Evolutionary conservation across 2,797 vertebrate species (phyloP).

Genomic region (Clarias platycephalus): DNA sequence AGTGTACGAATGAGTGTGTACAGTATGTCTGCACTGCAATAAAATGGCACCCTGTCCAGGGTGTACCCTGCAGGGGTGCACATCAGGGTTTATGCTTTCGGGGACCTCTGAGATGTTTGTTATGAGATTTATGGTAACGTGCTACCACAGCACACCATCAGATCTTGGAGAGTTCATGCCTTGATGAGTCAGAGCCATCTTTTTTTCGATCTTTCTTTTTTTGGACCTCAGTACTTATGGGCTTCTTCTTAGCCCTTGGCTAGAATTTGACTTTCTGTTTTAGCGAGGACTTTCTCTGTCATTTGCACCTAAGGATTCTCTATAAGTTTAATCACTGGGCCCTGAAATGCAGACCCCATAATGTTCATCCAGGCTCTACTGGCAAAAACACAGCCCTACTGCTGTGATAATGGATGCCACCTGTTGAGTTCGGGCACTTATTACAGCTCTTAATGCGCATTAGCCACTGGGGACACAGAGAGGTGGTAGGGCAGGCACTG

Average conservation of each 20-base stretch:
- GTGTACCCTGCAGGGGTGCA: too few relatives aligned
- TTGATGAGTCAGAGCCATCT: too few relatives aligned
- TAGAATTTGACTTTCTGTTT: slow-evolving; percentile 30
- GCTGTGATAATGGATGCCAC: slow-evolving; percentile 73
- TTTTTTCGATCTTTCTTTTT: background rate
- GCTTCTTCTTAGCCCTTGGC: slow-evolving; percentile 11
- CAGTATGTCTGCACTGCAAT: too few relatives aligned
- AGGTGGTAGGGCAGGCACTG: slow-evolving; percentile 40
- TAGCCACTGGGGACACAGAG: slow-evolving; percentile 53
- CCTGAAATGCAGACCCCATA: slow-evolving; percentile 8
- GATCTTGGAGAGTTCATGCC: too few relatives aligned
- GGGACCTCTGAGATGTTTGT: too few relatives aligned
- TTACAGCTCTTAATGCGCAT: slow-evolving; percentile 62
- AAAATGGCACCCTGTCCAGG: too few relatives aligned
- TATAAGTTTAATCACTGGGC: slow-evolving; percentile 31
- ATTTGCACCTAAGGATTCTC: slow-evolving; percentile 35
- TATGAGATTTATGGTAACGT: too few relatives aligned
- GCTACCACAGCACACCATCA: too few relatives aligned
- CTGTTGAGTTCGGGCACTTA: slow-evolving; percentile 70
- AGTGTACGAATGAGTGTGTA: too few relatives aligned
- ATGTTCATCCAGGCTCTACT: slow-evolving; percentile 37
- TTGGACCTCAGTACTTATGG: background rate
- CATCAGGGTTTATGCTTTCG: too few relatives aligned
- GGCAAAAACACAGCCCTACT: slow-evolving; percentile 44
- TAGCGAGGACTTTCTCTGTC: slow-evolving; percentile 20